Base-by-base conservation (phyloP, 2,888 invertebrate genomes). In the Xestoiulus laeticollis region DNA sequence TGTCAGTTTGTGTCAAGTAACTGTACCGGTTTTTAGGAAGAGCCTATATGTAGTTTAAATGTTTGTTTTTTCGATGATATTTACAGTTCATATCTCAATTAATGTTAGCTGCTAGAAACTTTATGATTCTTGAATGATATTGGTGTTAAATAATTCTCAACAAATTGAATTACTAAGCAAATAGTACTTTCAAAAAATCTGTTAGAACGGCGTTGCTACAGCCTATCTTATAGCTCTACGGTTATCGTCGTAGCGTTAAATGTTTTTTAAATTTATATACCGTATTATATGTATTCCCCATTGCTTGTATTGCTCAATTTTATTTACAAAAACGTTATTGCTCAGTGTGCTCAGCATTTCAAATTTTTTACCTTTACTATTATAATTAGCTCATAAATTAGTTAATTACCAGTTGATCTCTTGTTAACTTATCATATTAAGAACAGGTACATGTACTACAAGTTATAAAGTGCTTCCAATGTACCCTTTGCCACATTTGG, bases 241-340 rank as follows among this genome's bases (percentile, higher is more conserved):
- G 59, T 59, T 59, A 59, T n/a, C 14, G 48, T 48, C 48, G n/a
- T n/a, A 59, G n/a, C n/a, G 59, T 59, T 59, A 22, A n/a, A 59
- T 59, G 59, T 59, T 59, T 59, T 59, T 3, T n/a, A 59, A 59
- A 59, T 59, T 59, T 59, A 59, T 59, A 59, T 59, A 59, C 59
- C 19, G 3, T 59, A 59, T n/a, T 59, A n/a, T 59, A 59, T 59
- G n/a, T 59, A 59, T 59, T 1, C n/a, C 22, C 59, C 8, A 59
- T 59, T 59, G 59, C 59, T 59, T 59, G n/a, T 59, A 59, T 59
- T 59, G 59, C 59, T 59, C 59, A 59, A 59, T 59, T 59, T 59
- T 59, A 59, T 59, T 59, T 59, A 59, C 59, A 59, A 59, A n/a
- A 59, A 59, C 59, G 59, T 59, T 59, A 59, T 59, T n/a, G 59